phyloP scores from a whole-genome alignment of 2,797 vertebrate genomes.

The Propithecus perrieri region DNA sequence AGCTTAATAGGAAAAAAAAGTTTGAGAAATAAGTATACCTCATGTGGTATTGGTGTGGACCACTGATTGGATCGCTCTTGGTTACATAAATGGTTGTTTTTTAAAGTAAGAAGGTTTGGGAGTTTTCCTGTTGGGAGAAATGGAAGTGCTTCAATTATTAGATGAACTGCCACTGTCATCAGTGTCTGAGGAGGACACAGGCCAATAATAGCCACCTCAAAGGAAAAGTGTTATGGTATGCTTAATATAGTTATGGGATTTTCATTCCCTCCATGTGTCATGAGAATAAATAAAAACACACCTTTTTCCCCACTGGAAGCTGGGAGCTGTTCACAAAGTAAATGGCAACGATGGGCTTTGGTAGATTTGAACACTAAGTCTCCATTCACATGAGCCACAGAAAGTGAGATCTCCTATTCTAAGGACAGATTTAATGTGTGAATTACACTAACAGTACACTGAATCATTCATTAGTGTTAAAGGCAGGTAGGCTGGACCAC shows the following conservation, averaged over 20 bases:
- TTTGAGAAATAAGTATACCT: slow-evolving; percentile 78
- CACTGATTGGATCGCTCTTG: slow-evolving; percentile 69
- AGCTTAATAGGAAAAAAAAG: slow-evolving; percentile 80
- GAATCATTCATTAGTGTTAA: not conserved
- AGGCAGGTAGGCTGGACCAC: not conserved
- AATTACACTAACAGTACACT: not conserved
- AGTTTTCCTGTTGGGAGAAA: slow-evolving; percentile 67
- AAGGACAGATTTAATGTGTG: slow-evolving; percentile 66
- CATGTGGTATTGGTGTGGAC: slow-evolving; percentile 59
- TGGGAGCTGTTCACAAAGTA: slow-evolving; percentile 81
- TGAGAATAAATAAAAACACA: slow-evolving; percentile 77
- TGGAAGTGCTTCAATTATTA: slow-evolving; percentile 62
- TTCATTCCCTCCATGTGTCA: slow-evolving; percentile 79
- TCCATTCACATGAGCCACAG: slow-evolving; percentile 79
- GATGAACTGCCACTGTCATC: slow-evolving; percentile 48
- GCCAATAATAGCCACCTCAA: slow-evolving; percentile 34
- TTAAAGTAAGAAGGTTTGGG: slow-evolving; percentile 69
- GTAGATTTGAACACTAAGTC: slow-evolving; percentile 79
- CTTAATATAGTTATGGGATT: slow-evolving; percentile 49
- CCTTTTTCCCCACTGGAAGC: slow-evolving; percentile 64
- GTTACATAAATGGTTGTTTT: slow-evolving; percentile 75
- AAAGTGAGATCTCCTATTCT: slow-evolving; percentile 77
- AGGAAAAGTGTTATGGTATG: slow-evolving; percentile 51
- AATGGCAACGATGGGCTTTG: slow-evolving; percentile 80
- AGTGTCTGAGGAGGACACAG: not conserved